Evolutionary conservation across 1,140 invertebrate species (phyloP), one percentile per base, ranked within the genome.

Genomic region (Schlechtendalia chinensis): DNA sequence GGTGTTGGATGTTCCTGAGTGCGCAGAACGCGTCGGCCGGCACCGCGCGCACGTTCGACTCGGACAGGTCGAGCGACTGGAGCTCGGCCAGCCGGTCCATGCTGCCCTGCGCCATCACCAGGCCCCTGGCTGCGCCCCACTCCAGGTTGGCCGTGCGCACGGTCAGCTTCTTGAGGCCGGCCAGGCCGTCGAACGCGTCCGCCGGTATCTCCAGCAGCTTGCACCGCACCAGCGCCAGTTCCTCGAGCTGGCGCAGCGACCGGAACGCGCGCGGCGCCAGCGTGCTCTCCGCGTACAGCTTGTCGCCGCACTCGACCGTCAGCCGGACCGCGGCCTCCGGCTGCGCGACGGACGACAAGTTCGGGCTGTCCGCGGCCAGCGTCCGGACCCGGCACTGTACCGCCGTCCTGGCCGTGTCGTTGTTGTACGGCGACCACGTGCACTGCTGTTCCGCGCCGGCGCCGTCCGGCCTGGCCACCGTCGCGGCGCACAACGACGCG

Each of bases 1-100:
- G 87, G 69, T 90, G 89, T 84, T 93, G 92, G 10, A 97, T 87
- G 84, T 92, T 93, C 71, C 89, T 88, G 81, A 97, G 86, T 5
- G 90, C 89, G 84, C 94, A 95, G 75, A 95, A 91, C 47, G 92
- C 88, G 59, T 90, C 90, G 17, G 90, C 89, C 3, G 94, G 93
- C 82, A 96, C 84, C 3, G 90, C 88, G 74, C 90, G 88, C 69
- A 96, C 90, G 86, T 95, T 94, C 86, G 94, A 96, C 84, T 93
- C 90, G 72, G 91, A 88, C 82, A 96, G 86, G 87, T 96, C 91
- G 81, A 96, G 87, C 19, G 89, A 89, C 83, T 93, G 92, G 39
- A 95, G 86, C 85, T 94, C 92, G 82, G 90, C 89, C 19, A 95
- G 86, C 53, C 92, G 92, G 83, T 89, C 88, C 77, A 94, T 88